A percentile compares a stretch with the other conserved stretches of the same genome.
Conservation (phyloP, 2,888 invertebrate genomes). For the Dexiosoma caninum region DNA sequence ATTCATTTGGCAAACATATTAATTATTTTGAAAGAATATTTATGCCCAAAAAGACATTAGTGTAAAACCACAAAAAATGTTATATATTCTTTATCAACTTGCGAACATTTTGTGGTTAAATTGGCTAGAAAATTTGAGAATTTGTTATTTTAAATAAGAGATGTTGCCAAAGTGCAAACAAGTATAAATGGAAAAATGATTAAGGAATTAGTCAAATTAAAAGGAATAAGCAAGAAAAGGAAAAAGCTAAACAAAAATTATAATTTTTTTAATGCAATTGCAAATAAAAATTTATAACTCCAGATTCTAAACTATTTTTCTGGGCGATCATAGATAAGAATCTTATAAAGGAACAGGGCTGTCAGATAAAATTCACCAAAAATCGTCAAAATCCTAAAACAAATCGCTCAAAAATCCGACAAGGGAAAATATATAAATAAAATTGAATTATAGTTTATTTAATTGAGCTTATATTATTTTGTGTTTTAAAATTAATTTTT, state of each 20-base stretch:
- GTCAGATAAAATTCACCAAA: no score
- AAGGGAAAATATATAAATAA: no score
- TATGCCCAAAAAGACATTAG: slow-evolving; percentile 50
- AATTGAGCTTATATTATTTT: no score
- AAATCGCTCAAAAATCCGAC: no score
- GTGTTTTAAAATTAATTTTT: no score
- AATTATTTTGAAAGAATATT: slow-evolving; percentile 13
- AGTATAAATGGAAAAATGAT: slow-evolving; percentile 38
- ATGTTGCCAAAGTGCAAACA: slow-evolving; percentile 43
- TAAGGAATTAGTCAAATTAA: slow-evolving; percentile 37
- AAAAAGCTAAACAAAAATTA: not conserved
- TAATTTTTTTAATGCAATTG: slow-evolving; percentile 14
- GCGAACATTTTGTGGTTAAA: slow-evolving; percentile 52
- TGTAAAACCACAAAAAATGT: slow-evolving; percentile 52
- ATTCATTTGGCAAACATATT: slow-evolving; percentile 52
- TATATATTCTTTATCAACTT: slow-evolving; percentile 50
- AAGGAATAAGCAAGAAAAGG: not conserved
- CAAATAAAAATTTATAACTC: no score
- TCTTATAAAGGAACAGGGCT: no score
- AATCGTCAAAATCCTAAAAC: no score
- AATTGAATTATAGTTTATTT: no score
- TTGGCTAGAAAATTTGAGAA: slow-evolving; percentile 1
- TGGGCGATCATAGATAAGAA: no score
- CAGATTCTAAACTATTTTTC: no score
- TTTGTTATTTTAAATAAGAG: not conserved